Evolutionary conservation across 2,888 invertebrate species (phyloP).

Genomic region (Phaedon cochleariae): DNA sequence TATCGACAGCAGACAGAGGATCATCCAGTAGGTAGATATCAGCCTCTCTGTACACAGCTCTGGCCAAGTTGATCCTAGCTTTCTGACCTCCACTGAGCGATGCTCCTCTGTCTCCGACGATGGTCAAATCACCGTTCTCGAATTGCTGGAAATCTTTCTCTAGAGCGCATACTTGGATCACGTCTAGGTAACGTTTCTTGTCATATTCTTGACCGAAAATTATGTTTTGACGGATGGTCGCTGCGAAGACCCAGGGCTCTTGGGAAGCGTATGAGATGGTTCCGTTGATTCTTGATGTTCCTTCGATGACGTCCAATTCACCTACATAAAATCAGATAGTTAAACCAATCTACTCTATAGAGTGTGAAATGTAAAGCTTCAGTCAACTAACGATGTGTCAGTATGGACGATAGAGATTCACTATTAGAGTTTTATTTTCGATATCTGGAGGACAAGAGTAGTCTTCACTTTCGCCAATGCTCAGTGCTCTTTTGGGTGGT

Average conservation of each 20-base stretch:
- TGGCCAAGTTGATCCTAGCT: conserved; percentile 75
- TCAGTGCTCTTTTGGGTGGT: no score
- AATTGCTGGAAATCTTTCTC: conserved; percentile 78
- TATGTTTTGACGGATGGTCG: conserved; percentile 84
- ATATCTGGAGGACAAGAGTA: no score
- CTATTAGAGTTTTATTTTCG: no score
- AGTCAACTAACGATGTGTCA: no score
- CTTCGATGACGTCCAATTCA: conserved; percentile 68
- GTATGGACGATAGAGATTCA: no score
- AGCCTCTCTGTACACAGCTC: conserved; percentile 77
- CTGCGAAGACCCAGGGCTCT: conserved; percentile 85
- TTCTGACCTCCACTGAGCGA: conserved; percentile 85
- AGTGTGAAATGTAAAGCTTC: no score
- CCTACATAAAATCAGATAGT: conserved; percentile 40
- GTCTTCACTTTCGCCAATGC: no score
- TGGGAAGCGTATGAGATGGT: conserved; percentile 79
- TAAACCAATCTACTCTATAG: no score
- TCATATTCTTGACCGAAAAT: conserved; percentile 77
- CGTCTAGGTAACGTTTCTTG: conserved; percentile 66
- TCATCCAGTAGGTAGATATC: conserved; percentile 83
- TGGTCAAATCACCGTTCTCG: conserved; percentile 74
- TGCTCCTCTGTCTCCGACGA: conserved; percentile 84
- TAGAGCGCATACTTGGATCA: conserved; percentile 73
- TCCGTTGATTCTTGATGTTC: conserved; percentile 72
- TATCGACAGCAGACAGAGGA: conserved; percentile 80